Base-by-base conservation (phyloP, 64 coral and sea anemone species). In the Actinia tenebrosa region DNA sequence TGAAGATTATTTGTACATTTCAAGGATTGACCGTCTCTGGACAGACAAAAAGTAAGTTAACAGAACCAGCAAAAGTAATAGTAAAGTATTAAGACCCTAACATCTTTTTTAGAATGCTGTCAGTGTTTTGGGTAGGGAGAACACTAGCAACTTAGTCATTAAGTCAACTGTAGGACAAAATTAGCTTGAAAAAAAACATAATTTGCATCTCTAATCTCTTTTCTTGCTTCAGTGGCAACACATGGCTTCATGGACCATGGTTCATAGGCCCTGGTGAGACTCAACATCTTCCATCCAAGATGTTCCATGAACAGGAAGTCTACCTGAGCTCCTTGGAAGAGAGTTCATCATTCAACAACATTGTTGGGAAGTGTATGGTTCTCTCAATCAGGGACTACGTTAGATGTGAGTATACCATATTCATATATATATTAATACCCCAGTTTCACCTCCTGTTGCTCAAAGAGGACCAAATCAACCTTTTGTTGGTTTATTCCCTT, bases 241-340 rank as follows among this genome's bases (percentile, higher is more conserved):
- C 90, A 1, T 98, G 90, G 88, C 85, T 98, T 63, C 88, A 92
- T 79, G 96, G 96, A 1, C 93, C 96, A 17, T 95, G 93, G 90
- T 95, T 98, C 43, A 91, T 98, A 23, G 87, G 85, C 53, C 96
- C 96, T 54, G 93, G 88, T 0, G 88, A 94, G 30, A 98, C 96
- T 17, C 96, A 98, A 56, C 96, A 98, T 79, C 83, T 98, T 3
- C 96, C 96, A 4, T 90, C 93, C 14, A 89, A 91, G 7, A 98
- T 98, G 96, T 98, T 98, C 89, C 92, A 98, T 60, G 96, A 98
- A 89, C 94, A 98, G 80, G 96, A 98, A 88, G 78, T 95, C 37
- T 98, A 94, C 53, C 91, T 95, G 1, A 92, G 90, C 53, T 87
- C 96, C 19, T 84, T 90, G 27, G 96, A 98, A n/a, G 96, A 98